These are phyloP conservation scores for Spatulosminthurus flaviceps DNA, from an alignment of 2,888 invertebrate species.

Conservation along the genomic window DNA sequence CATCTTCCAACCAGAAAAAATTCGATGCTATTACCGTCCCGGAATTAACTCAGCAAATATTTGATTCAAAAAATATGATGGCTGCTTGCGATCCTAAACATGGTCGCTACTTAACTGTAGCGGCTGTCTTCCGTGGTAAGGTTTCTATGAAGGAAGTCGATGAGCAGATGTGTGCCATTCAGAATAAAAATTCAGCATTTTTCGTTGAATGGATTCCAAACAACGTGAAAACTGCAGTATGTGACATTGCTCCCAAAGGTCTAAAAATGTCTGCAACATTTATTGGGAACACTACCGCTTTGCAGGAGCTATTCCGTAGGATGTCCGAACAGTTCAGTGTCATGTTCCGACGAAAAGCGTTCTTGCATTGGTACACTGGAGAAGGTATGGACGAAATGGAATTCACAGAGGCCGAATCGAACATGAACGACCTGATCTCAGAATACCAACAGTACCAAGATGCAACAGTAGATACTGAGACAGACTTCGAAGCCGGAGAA, in stretches of 20 bases:
- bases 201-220: constrained; percentile 69
- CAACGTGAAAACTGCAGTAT: constrained; percentile 57
- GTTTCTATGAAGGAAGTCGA: constrained; percentile 93
- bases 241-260: constrained; percentile 65
- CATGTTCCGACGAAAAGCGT: constrained; percentile 73
- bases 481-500: too few relatives aligned
- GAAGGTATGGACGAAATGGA: constrained; percentile 73
- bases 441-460: constrained; percentile 68
- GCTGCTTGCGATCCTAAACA: constrained; percentile 93
- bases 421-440: constrained; percentile 70
- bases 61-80: constrained; percentile 96
- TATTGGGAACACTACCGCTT: constrained; percentile 72
- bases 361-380: constrained; percentile 70
- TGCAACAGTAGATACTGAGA: constrained; percentile 29
- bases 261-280: constrained; percentile 74
- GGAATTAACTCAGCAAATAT: constrained; percentile 76
- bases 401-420: constrained; percentile 71
- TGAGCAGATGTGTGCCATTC: constrained; percentile 77
- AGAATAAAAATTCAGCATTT: constrained; percentile 73
- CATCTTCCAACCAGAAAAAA: constrained; percentile 71
- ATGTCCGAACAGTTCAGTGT: constrained; percentile 71
- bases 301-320: constrained; percentile 70
- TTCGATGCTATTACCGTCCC: constrained; percentile 90
- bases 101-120: constrained; percentile 80
- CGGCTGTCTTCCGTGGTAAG: constrained; percentile 86